Evolutionary conservation across 2,113 vertebrate species (phyloP).

Genomic region (Myiozetetes cayanensis): DNA sequence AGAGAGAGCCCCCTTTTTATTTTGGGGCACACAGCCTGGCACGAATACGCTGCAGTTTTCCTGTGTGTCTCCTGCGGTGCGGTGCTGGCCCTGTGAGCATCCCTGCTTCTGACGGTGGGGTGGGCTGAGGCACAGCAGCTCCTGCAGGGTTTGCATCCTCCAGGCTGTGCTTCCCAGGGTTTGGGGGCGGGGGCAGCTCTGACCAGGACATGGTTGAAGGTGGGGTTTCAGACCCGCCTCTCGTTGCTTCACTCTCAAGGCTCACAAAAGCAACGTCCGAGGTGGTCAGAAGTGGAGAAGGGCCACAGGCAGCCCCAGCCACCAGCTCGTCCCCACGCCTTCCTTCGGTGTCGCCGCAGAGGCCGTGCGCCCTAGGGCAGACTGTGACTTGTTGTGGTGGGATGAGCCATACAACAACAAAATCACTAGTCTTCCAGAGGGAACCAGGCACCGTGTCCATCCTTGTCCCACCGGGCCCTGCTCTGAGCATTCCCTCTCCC

Average conservation of each 20-base stretch:
- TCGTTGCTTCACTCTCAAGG: conserved; percentile 21
- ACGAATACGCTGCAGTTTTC: fast-evolving
- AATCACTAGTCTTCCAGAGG: conserved; percentile 88
- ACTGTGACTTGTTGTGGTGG: conserved; percentile 85
- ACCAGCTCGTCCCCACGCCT: neutral
- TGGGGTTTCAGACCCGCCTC: conserved; percentile 46
- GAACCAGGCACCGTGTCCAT: neutral
- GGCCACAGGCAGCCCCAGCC: neutral
- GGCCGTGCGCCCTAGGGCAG: conserved; percentile 74
- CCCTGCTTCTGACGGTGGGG: fast-evolving
- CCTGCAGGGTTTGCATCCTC: too few relatives aligned
- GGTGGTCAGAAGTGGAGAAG: conserved; percentile 47
- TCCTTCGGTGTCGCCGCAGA: neutral
- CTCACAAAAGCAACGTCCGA: conserved; percentile 51
- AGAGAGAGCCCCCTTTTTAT: neutral
- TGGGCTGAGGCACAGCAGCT: fast-evolving
- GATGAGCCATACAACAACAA: conserved; percentile 80
- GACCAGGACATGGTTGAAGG: neutral
- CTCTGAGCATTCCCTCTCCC: neutral
- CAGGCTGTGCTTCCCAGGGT: neutral
- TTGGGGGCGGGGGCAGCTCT: neutral
- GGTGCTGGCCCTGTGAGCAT: fast-evolving
- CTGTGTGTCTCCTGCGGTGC: too few relatives aligned
- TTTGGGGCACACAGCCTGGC: neutral
- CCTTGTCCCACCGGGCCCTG: fast-evolving